Base-by-base conservation (phyloP, 1,140 invertebrate species). In the Brachionus manjavacas region DNA sequence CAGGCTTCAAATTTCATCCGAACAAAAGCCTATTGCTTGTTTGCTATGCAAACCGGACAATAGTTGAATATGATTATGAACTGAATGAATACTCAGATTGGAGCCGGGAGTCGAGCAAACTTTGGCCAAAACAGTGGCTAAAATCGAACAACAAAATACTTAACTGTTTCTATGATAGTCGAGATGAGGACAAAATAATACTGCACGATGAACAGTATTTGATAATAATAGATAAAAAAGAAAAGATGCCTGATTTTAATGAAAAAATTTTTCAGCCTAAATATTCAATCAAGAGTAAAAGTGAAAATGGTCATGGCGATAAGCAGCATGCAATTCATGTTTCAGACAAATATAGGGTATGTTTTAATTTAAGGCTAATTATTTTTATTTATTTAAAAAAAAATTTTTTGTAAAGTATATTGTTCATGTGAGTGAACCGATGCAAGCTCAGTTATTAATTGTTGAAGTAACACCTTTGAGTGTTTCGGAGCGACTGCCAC, bases 381-480 rank as follows among this genome's bases (percentile, higher is more conserved):
- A 35, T 35, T 35, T 35, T 35, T 35, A 41, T n/a, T 43, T 20
- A 46, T n/a, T n/a, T n/a, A n/a, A n/a, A n/a, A 7, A 7, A 35
- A 35, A 31, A 28, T 76, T 43, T 16, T 72, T 72, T 72, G 2
- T 72, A 9, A 39, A 68, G 52, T 81, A 81, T 64, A 60, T 81
- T 60, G 79, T 81, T 9, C 79, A 81, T 68, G 23, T 43, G 6
- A 81, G 52, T 25, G 79, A 81, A 14, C 79, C 79, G 11, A 49
- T 76, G 25, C 20, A 49, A 25, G 52, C 31, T 2, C 79, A 81
- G 23, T 28, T 81, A 11, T 39, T 81, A 25, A 68, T 81, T 39
- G 79, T 81, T 46, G 79, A 81, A 81, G 79, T 81, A 64, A 81
- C 79, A 46, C 79, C 79, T 14, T 46, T 81, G 52, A 81, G 79